Base-by-base conservation (phyloP, 2,888 invertebrate genomes). In the Pseudococcus viburni region DNA sequence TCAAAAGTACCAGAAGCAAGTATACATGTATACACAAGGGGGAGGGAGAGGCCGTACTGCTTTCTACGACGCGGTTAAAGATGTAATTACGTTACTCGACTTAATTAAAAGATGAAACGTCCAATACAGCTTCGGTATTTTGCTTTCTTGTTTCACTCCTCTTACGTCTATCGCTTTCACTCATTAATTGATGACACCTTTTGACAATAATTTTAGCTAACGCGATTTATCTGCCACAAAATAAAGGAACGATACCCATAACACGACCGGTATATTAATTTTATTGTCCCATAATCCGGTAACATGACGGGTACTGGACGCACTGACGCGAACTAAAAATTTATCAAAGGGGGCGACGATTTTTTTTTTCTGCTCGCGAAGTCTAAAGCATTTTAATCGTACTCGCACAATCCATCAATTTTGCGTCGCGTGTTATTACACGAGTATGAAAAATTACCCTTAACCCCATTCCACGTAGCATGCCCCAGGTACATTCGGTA, bases 141-240 rank as follows among this genome's bases (percentile, higher is more conserved):
- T 64, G 19, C 64, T 19, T 7, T 22, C 12, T 64, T 22, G 19
- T 64, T 64, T 22, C 6, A 6, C 9, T 22, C 64, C 19, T 22
- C 12, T 19, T 19, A 12, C 19, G 4, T 22, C 19, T 68, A 0
- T 2, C 26, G 4, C 2, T 26, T 26, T 68, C 22, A 12, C 15
- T 77, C n/a, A n/a, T 77, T 77, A 77, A 77, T 77, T 42, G 77
- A 77, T 77, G 39, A 39, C 77, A 42, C 39, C 77, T 42, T 77
- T 77, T 77, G 77, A 77, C 77, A 77, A 77, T 39, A 77, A 77
- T 73, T 73, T 73, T 33, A 73, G 12, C 33, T 33, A 19, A 33
- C 33, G 64, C 64, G 64, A 64, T 64, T 64, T 19, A 64, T n/a
- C 15, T 64, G 19, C 64, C 64, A 64, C 64, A 3, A 19, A 64